These are phyloP conservation scores for Dermatemys mawii DNA, from an alignment of 2,113 vertebrate genomes.

Conservation along the genomic window DNA sequence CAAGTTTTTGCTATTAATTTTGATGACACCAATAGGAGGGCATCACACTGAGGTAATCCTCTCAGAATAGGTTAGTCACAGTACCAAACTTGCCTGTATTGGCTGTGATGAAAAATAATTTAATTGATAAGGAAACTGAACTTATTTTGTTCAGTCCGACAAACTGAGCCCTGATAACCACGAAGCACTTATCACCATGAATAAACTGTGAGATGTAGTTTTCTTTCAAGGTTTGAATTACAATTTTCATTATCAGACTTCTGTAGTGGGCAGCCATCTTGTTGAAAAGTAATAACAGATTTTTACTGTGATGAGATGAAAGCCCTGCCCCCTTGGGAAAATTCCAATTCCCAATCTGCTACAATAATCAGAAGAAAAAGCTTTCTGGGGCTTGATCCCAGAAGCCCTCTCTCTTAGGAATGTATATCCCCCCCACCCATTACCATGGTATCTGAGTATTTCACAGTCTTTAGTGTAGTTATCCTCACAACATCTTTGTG, in stretches of 20 bases:
- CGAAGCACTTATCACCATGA: fast-evolving
- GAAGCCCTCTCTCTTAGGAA: background rate
- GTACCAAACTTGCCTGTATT: background rate
- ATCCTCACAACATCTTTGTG: background rate
- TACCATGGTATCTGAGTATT: background rate
- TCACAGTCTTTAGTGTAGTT: background rate
- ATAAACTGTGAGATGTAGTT: fast-evolving
- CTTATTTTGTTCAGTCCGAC: background rate
- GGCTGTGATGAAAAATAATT: conserved; percentile 29
- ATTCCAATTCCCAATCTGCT: background rate
- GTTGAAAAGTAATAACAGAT: background rate
- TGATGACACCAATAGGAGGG: conserved; percentile 38
- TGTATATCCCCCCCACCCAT: background rate
- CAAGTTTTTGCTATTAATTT: conserved; percentile 70
- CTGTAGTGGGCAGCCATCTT: background rate
- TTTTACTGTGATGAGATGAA: background rate
- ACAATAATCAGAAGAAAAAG: background rate
- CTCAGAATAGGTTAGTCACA: conserved; percentile 43
- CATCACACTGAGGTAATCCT: conserved; percentile 59
- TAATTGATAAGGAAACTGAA: conserved; percentile 7
- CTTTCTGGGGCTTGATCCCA: background rate
- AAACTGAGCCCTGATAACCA: conserved; percentile 6
- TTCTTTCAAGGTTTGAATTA: conserved; percentile 29
- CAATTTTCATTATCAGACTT: background rate
- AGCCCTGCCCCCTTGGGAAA: background rate